Evolutionary conservation across 2,797 vertebrate species (phyloP).

Genomic region (Selene dorsalis): DNA sequence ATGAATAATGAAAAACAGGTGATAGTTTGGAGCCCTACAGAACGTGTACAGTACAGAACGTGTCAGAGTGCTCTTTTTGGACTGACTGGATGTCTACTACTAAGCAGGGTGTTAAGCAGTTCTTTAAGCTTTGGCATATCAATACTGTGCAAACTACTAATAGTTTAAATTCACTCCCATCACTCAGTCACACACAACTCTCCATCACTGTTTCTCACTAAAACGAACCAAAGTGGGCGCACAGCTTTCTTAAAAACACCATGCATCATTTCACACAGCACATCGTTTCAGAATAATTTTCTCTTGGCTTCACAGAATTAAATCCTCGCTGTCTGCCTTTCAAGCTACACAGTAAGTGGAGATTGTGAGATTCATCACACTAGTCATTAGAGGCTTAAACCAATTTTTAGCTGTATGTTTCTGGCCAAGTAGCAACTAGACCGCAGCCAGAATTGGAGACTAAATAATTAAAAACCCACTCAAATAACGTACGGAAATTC

Average conservation of each 20-base stretch:
- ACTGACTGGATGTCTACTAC: too few species aligned
- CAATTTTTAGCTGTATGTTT: conserved; percentile 48
- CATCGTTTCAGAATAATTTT: conserved; percentile 38
- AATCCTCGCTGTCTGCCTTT: conserved; percentile 51
- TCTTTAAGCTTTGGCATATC: conserved; percentile 13
- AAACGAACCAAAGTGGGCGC: conserved; percentile 19
- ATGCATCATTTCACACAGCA: conserved; percentile 35
- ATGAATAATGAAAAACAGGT: too few species aligned
- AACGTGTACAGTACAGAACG: too few species aligned
- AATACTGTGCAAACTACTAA: conserved; percentile 5
- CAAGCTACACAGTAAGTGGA: conserved; percentile 29
- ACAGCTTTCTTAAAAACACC: conserved; percentile 32
- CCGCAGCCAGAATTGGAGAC: conserved; percentile 26
- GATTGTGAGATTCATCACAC: conserved; percentile 49
- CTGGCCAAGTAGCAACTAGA: conserved; percentile 37
- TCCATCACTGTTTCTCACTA: conserved; percentile 3
- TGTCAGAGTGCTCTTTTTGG: too few species aligned
- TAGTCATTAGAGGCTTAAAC: conserved; percentile 48
- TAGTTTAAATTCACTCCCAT: neutral
- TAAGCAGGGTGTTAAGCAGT: neutral
- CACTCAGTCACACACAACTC: conserved; percentile 1
- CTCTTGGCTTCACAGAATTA: conserved; percentile 56
- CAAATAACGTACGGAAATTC: conserved; percentile 14
- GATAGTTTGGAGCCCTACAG: too few species aligned
- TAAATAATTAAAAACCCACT: conserved; percentile 60